A percentile compares a stretch with the other conserved stretches of the same genome.
Evolutionary conservation across 2,113 vertebrate species (phyloP).

Genomic region (Rhinogobius similis): DNA sequence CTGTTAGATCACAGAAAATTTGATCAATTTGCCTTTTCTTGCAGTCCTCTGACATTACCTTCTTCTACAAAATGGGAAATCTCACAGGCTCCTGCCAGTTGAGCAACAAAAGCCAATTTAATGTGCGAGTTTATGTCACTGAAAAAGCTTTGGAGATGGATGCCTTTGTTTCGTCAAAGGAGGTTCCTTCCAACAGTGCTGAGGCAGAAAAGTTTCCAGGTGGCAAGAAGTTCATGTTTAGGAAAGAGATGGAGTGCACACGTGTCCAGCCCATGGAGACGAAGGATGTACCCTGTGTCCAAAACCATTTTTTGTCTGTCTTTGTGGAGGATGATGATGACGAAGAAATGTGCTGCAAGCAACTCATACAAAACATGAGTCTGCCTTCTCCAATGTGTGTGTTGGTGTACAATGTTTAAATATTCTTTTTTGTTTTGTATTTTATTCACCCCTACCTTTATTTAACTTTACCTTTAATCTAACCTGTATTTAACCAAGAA

Average conservation of each 20-base stretch:
- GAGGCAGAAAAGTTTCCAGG: not conserved
- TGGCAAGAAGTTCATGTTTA: constrained; percentile 58
- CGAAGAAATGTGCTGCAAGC: constrained; percentile 48
- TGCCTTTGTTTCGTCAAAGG: constrained; percentile 38
- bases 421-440: too few relatives aligned
- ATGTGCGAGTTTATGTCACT: constrained; percentile 51
- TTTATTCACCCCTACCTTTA: too few relatives aligned
- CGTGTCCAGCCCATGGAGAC: constrained; percentile 55
- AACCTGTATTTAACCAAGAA: too few relatives aligned
- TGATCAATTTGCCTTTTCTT: not conserved
- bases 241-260: constrained; percentile 13
- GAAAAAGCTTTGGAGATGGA: constrained; percentile 45
- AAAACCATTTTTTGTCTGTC: constrained; percentile 44
- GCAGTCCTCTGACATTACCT: not conserved
- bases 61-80: constrained; percentile 54
- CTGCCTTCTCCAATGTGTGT: constrained; percentile 19
- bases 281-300: constrained; percentile 31
- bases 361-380: constrained; percentile 50
- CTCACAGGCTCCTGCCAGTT: constrained; percentile 31
- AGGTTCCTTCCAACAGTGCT: accelerated
- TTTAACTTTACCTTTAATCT: too few relatives aligned
- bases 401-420: constrained; percentile 63
- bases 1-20: not conserved
- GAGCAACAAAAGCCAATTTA: constrained; percentile 63
- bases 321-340: constrained; percentile 65